These are phyloP conservation scores for Agonopterix heracliana DNA, from an alignment of 2,888 invertebrate species.

Conservation along the genomic window DNA sequence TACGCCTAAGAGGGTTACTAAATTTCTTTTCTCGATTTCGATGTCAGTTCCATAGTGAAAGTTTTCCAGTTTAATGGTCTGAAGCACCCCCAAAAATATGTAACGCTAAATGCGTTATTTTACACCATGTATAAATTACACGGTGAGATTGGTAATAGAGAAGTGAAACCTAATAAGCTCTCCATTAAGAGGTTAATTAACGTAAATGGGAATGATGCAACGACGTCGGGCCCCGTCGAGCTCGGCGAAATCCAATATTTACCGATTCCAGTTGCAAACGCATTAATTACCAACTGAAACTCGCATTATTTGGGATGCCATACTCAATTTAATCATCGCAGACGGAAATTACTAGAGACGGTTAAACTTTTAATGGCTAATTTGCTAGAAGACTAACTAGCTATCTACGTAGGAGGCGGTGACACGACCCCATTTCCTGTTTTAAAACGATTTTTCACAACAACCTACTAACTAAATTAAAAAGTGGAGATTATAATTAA, in stretches of 20 bases:
- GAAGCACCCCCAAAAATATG: too few species aligned
- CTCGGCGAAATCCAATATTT: constrained; percentile 6
- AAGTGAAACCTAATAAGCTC: too few species aligned
- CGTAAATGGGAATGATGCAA: too few species aligned
- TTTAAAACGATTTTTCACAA: constrained; percentile 19
- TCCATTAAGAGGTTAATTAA: too few species aligned
- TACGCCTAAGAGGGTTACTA: too few species aligned
- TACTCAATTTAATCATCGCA: constrained; percentile 15
- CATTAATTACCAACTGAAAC: constrained; percentile 9
- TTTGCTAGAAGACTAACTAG: constrained; percentile 33
- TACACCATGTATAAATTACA: too few species aligned
- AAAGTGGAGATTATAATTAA: constrained; percentile 1
- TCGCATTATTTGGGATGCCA: constrained; percentile 3
- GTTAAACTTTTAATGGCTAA: constrained; percentile 50
- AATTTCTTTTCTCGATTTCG: too few species aligned
- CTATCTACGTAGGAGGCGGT: constrained; percentile 11
- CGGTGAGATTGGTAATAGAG: too few species aligned
- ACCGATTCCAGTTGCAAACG: constrained; percentile 6
- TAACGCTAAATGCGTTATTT: too few species aligned
- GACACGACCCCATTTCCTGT: constrained; percentile 32
- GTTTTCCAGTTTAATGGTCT: too few species aligned
- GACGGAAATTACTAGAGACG: constrained; percentile 18
- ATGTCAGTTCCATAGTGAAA: too few species aligned
- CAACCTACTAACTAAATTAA: neutral
- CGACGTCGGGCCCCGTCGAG: neutral